Base-by-base conservation (phyloP, 2,113 vertebrate genomes). In the Oreochromis spilurus region DNA sequence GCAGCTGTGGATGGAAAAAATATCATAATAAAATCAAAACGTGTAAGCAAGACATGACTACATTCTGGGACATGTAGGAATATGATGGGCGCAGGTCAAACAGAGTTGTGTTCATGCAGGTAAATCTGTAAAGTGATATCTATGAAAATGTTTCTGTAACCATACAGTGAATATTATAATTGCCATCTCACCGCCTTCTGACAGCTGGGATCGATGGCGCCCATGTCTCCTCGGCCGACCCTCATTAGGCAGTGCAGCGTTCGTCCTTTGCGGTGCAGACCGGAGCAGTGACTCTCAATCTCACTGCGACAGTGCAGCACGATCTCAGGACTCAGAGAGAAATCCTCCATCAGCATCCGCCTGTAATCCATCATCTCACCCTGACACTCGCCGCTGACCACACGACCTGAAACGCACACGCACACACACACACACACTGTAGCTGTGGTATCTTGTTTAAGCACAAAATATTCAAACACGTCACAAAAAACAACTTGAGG, bases 291-390 rank as follows among this genome's bases (percentile, higher is more conserved):
- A 12, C 96, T 95, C 38, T 99, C 98, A 1, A 99, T 99, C 94
- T 99, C 98, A 0, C 96, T 96, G 0, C 98, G 97, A 93, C 98
- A 99, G 92, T 98, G 98, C 17, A 99, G 97, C 93, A 99, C 98
- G 86, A 99, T 99, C 89, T 99, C 98, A 0, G 98, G 98, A 91
- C 98, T 99, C 92, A 99, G 93, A 0, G 98, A 99, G 92, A 98
- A 99, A 93, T 99, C 98, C 84, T 99, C 98, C 98, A 99, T 99
- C 84, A 99, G 94, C 98, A 99, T 99, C 88, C 98, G 96, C 19
- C 98, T 94, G 95, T 99, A 99, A 93, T 99, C 98, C 91, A 99
- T 65, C 98, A 99, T 99, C 88, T 99, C 98, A 0, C 98, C 98
- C 95, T 99, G 98, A 93, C 98, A 99, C 93, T 99, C 98, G 0